Base-by-base conservation (phyloP, 2,113 vertebrate species). In the Elephas maximus region DNA sequence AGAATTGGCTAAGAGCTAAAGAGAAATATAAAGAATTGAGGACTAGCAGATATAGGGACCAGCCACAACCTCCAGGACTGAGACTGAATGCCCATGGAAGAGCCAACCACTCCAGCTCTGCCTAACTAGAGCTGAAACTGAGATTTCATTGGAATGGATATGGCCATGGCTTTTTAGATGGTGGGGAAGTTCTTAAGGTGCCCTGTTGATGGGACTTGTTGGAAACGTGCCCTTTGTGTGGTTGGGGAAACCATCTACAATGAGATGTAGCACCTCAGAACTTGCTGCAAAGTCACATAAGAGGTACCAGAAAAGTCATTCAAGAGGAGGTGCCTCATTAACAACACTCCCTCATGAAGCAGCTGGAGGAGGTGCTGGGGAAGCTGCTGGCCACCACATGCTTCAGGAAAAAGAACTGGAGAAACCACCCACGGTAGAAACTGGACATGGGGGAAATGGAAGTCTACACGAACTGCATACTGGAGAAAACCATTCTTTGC, bases 21-120 rank as follows among this genome's bases (percentile, higher is more conserved):
- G 78, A 85, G 24, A 80, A 73, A 33, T 44, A 60, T 45, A 67
- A 92, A 45, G 23, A 91, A 24, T 45, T 44, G 8, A 24, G 3
- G n/a, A 45, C 44, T 41, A 78, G 12, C 2, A 69, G 60, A 60
- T 78, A 57, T 4, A 76, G 20, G 45, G 20, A 45, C 53, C 5
- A 76, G n/a, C 4, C 10, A 10, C 33, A 44, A 41, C 8, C 8
- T 12, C 3, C n/a, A 62, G 8, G 23, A 24, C 17, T 89, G n/a
- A 95, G 33, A 53, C 0, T 73, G 48, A 91, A 44, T 37, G n/a
- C 11, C 20, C 33, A 89, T 44, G n/a, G 18, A 28, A 81, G 23
- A 10, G 11, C 44, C 23, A 65, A 9, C 10, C 23, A 57, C 0
- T 3, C 2, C 6, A n/a, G 0, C 6, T 8, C 30, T 88, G 8